Percentiles rank a stretch among this genome's conserved stretches.
phyloP scores from a whole-genome alignment of 2,113 vertebrate species.

The Pontoporia blainvillei region DNA sequence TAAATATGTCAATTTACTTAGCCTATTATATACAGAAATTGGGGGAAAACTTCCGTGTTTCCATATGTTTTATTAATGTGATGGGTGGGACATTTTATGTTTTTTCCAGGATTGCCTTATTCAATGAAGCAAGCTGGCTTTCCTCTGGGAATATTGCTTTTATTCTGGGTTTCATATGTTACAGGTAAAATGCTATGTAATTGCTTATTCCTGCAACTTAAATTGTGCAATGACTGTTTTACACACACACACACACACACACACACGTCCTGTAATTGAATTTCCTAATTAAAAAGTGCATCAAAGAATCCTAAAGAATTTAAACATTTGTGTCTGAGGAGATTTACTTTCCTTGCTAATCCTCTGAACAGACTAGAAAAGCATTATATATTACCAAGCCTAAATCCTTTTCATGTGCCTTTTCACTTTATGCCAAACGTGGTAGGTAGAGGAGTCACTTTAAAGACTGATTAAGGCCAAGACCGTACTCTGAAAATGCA shows the following conservation, averaged over 20 bases:
- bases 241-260: not conserved
- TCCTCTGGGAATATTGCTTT: conserved; percentile 90
- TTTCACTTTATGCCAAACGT: conserved; percentile 9
- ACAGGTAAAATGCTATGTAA: conserved; percentile 84
- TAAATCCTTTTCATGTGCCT: conserved; percentile 69
- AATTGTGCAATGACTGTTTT: not conserved
- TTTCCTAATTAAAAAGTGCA: conserved; percentile 35
- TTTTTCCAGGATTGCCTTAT: conserved; percentile 91
- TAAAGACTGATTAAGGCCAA: not conserved
- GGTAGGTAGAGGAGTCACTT: not conserved
- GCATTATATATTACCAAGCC: conserved; percentile 25
- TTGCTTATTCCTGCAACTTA: not conserved
- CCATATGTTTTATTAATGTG: not conserved
- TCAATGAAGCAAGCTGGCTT: conserved; percentile 95
- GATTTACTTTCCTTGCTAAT: conserved; percentile 64
- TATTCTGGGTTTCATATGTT: conserved; percentile 88
- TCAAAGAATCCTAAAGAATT: conserved; percentile 46
- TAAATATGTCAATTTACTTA: not conserved
- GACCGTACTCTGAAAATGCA: not conserved
- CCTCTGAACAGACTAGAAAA: conserved; percentile 65
- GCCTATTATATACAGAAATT: not conserved
- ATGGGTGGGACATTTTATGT: conserved; percentile 37
- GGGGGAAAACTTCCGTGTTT: not conserved
- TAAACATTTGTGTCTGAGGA: conserved; percentile 47
- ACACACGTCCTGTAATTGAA: not conserved